Conservation (phyloP, 2,888 invertebrate species). For the Melanchra persicariae region DNA sequence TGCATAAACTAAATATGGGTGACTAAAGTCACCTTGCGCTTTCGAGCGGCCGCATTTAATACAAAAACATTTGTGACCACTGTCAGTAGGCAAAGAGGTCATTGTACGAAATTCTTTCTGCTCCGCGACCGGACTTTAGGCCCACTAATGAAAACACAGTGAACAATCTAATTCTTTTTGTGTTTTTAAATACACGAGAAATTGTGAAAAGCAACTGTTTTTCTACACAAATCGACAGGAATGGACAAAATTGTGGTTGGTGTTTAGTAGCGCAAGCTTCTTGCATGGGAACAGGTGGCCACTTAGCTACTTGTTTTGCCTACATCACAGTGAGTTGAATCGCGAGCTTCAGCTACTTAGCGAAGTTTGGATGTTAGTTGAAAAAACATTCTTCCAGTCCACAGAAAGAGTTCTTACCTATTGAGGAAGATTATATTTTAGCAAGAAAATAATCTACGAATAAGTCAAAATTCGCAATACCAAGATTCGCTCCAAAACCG, state of each 20-base stretch:
- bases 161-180: too few relatives aligned
- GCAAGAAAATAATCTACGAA: not conserved
- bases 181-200: not conserved
- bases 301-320: not conserved
- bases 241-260: not conserved
- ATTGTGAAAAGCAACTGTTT: not conserved
- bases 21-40: too few relatives aligned
- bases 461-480: too few relatives aligned
- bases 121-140: too few relatives aligned
- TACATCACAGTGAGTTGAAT: slow-evolving; percentile 1
- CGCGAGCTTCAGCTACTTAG: not conserved
- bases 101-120: too few relatives aligned
- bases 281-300: not conserved
- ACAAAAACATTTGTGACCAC: too few relatives aligned
- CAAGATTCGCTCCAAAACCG: too few relatives aligned
- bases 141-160: too few relatives aligned
- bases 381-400: not conserved
- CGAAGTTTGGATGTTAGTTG: not conserved
- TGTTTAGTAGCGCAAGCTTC: not conserved
- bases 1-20: too few relatives aligned
- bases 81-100: too few relatives aligned
- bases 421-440: not conserved
- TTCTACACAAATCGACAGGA: not conserved
- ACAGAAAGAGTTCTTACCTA: not conserved
- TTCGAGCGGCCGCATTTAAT: too few relatives aligned